Conservation (phyloP, 2,113 vertebrate genomes). For the Oreochromis niloticus region DNA sequence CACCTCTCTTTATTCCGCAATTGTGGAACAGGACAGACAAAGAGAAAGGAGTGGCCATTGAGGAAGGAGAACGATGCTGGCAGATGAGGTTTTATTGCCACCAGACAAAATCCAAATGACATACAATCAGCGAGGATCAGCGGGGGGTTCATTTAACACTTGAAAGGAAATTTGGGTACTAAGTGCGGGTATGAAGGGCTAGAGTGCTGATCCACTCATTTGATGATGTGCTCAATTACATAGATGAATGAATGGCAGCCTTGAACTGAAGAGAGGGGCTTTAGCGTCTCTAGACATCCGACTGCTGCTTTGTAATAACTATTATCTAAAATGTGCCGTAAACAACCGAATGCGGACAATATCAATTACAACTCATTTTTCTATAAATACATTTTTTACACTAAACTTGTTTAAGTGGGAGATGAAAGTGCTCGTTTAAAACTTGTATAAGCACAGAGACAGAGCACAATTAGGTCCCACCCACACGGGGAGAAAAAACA, state of each 20-base stretch:
- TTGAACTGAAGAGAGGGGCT: neutral
- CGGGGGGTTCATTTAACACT: conserved; percentile 57
- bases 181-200: conserved; percentile 39
- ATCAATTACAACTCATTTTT: neutral
- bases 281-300: neutral
- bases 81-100: conserved; percentile 27
- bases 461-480: neutral
- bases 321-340: neutral
- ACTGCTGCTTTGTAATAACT: neutral
- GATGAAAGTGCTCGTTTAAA: neutral
- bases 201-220: conserved; percentile 36
- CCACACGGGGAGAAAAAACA: neutral
- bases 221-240: conserved; percentile 50
- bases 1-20: conserved; percentile 63
- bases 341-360: neutral
- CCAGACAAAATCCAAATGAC: conserved; percentile 50
- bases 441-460: neutral
- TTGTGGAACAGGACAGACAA: conserved; percentile 56
- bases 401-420: neutral
- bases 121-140: conserved; percentile 48
- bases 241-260: conserved; percentile 30
- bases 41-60: neutral
- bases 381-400: neutral
- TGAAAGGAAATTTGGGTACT: conserved; percentile 34
- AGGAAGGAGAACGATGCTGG: neutral